Base-by-base conservation (phyloP, 2,113 vertebrate genomes). In the Ameiurus melas region DNA sequence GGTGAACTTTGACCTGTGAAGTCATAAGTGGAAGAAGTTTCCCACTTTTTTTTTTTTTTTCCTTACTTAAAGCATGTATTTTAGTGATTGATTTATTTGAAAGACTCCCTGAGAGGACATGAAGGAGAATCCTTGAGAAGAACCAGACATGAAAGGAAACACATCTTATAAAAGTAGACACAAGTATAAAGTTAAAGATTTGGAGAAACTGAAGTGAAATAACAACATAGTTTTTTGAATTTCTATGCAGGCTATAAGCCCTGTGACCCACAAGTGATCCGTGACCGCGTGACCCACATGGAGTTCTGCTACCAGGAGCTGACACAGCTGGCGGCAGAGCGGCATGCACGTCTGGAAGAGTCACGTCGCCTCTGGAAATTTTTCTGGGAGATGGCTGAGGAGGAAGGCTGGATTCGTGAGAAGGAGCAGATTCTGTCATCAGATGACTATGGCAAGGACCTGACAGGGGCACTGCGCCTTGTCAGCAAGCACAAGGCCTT, bases 301-400 rank as follows among this genome's bases (percentile, higher is more conserved):
- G 97, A 99, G 84, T 98, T 98, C 94, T 98, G 97, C 92, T 99
- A 99, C 92, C 97, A 98, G 92, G 98, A 99, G 89, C 94, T 99
- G 57, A 97, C 95, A 89, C 97, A 99, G 94, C 94, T 99, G 1
- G 97, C 98, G 0, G 96, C 96, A 0, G 98, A 98, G 92, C 97
- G 98, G 8, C 94, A 96, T 0, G 96, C 96, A 1, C 97, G 96
- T 20, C 93, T 99, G 47, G 98, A 99, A 90, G 98, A 99, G 90
- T 99, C 97, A 0, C 97, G 98, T 0, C 97, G 97, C 68, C 97
- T 99, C 87, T 99, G 98, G 98, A 98, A 97, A 88, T 99, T 99
- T 93, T 99, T 99, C 94, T 99, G 98, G 98, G 98, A 99, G 92
- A 98, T 99, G 98, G 97, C 97, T 0, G 98, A 99, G 91, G 98